Evolutionary conservation across 2,797 vertebrate genomes (phyloP), one percentile per base, ranked within the genome.

Genomic region (Enteromius thamalakanensis): DNA sequence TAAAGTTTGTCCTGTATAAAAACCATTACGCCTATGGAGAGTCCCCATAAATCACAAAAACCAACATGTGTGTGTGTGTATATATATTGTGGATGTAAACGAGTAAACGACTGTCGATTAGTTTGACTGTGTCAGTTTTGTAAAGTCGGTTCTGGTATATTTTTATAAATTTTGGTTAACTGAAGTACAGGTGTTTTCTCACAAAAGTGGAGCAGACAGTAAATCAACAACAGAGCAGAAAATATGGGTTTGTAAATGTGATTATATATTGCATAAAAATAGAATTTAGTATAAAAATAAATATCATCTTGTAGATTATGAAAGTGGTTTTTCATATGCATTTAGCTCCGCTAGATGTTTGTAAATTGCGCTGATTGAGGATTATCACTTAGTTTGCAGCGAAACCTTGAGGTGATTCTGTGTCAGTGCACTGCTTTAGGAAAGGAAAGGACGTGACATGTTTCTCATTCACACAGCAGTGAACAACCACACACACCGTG

Each of bases 351-450:
- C 23, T 3, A 6, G 23, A 47, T 11, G 19, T 34, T 2, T 60
- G 68, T 15, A 1, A 42, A 10, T 9, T 42, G 9, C 15, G 3
- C n/a, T 6, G 23, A 60, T 5, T 1, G 6, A 45, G 26, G 19
- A 53, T 65, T 29, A 2, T 40, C 23, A 14, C n/a, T 53, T 81
- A 65, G 80, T 65, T 37, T 75, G 70, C 17, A 32, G 60, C 71
- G 81, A 9, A 62, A 55, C 47, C 72, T 0, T 9, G 72, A n/a
- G 72, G 81, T 29, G 49, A 32, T 0, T 29, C 3, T 76, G n/a
- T 76, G 37, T 32, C 11, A 45, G 37, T 55, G 53, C 53, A 55
- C 51, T 55, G 19, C 21, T 55, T n/a, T 34, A 34, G 34, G 5
- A 34, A 34, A 34, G 34, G 34, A 34, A 34, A 34, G 34, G 5